These are phyloP conservation scores for Stegodyphus dumicola DNA, from an alignment of 1,140 invertebrate species.

Conservation along the genomic window DNA sequence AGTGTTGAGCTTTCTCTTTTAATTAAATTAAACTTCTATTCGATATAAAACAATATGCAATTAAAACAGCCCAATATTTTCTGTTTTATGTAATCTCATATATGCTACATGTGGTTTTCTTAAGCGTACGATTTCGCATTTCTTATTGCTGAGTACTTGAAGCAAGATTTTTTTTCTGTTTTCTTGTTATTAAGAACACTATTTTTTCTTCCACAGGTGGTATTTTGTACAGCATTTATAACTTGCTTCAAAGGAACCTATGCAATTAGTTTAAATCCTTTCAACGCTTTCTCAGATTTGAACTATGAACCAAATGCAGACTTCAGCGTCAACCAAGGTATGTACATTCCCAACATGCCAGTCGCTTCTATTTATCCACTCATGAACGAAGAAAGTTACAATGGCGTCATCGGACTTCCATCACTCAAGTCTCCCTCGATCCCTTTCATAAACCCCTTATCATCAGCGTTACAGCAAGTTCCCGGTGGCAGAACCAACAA, in stretches of 20 bases:
- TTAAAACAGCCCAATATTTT: too few species aligned
- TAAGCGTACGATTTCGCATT: too few species aligned
- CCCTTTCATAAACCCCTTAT: constrained; percentile 33
- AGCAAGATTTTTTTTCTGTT: too few species aligned
- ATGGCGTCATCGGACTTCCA: constrained; percentile 20
- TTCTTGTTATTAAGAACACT: too few species aligned
- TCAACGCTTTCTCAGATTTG: background rate
- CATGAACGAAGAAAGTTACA: constrained; percentile 4
- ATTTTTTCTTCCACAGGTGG: too few species aligned
- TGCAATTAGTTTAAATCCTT: background rate
- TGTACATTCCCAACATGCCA: constrained; percentile 40
- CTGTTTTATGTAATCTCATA: too few species aligned
- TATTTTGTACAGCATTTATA: too few species aligned
- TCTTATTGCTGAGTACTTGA: too few species aligned
- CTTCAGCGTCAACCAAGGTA: constrained; percentile 20
- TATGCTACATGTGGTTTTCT: too few species aligned
- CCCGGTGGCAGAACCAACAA: background rate
- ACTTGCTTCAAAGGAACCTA: background rate
- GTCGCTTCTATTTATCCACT: background rate
- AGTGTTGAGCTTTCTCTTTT: too few species aligned
- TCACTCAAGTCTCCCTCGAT: background rate
- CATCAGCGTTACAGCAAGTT: background rate
- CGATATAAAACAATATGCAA: too few species aligned
- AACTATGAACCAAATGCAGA: constrained; percentile 26
- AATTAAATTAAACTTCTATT: too few species aligned